Evolutionary conservation across 2,797 vertebrate genomes (phyloP).

Genomic region (Tenualosa ilisha): DNA sequence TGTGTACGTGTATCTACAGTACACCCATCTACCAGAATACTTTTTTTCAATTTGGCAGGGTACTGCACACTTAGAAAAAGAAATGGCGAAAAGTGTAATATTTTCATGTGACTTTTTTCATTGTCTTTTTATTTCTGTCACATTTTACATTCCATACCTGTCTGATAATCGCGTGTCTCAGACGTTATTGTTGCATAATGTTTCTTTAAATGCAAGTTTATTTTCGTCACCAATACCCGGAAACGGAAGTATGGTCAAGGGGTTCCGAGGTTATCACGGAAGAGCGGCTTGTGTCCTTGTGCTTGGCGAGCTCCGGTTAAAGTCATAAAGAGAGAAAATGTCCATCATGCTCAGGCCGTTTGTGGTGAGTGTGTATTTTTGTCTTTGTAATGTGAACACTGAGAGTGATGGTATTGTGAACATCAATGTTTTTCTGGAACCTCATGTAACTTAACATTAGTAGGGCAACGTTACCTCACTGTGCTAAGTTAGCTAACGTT

Average conservation of each 20-base stretch:
- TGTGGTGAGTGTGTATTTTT: constrained; percentile 48
- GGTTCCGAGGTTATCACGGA: constrained; percentile 40
- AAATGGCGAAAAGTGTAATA: too few relatives aligned
- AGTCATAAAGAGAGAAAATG: constrained; percentile 11
- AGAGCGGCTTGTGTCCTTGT: constrained; percentile 56
- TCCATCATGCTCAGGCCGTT: constrained; percentile 59
- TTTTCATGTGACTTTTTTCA: too few relatives aligned
- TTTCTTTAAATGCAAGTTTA: too few relatives aligned
- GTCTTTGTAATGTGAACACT: not conserved
- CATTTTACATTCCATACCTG: too few relatives aligned
- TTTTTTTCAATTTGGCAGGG: too few relatives aligned
- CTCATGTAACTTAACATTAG: not conserved
- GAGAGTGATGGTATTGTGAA: not conserved
- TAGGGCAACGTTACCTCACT: not conserved
- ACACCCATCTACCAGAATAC: too few relatives aligned
- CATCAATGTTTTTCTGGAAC: not conserved
- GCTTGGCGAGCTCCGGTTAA: not conserved
- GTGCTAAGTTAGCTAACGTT: not conserved
- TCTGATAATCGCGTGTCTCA: too few relatives aligned
- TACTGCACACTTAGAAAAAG: too few relatives aligned
- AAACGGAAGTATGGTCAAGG: not conserved
- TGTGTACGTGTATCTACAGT: too few relatives aligned
- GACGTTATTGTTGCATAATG: too few relatives aligned
- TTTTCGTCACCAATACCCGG: not conserved
- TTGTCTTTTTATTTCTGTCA: too few relatives aligned